A percentile compares a stretch with the other conserved stretches of the same genome.
Evolutionary conservation across 2,797 vertebrate genomes (phyloP).

Genomic region (Arrhamphus sclerolepis): DNA sequence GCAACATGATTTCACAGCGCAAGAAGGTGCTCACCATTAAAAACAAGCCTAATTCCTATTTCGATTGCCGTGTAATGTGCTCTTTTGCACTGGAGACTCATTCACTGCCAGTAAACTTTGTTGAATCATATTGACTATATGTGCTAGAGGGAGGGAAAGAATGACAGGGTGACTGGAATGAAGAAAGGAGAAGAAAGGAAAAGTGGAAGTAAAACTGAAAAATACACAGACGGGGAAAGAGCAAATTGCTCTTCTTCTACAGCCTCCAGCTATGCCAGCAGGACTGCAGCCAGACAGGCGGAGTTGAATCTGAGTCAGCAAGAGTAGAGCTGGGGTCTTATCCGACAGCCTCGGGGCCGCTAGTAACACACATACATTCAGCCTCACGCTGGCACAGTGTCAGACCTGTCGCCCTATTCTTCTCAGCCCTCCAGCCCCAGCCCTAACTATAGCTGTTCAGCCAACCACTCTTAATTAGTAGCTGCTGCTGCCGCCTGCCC

Average conservation of each 20-base stretch:
- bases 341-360: slow-evolving; percentile 55
- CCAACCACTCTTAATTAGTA: slow-evolving; percentile 77
- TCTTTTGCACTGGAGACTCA: slow-evolving; percentile 31
- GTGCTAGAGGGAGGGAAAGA: slow-evolving; percentile 14
- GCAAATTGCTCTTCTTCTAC: slow-evolving; percentile 41
- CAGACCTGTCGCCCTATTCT: slow-evolving; percentile 73
- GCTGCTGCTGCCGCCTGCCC: slow-evolving; percentile 69
- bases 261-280: slow-evolving; percentile 50
- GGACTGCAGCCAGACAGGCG: slow-evolving; percentile 61
- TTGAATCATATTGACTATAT: slow-evolving; percentile 49
- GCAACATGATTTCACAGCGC: slow-evolving; percentile 25
- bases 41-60: slow-evolving; percentile 65
- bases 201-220: slow-evolving; percentile 44
- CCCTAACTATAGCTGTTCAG: slow-evolving; percentile 71
- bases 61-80: slow-evolving; percentile 44
- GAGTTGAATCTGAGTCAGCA: slow-evolving; percentile 74
- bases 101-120: slow-evolving; percentile 47
- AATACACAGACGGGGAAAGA: slow-evolving; percentile 27
- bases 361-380: slow-evolving; percentile 28
- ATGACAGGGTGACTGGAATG: slow-evolving; percentile 23
- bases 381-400: slow-evolving; percentile 52
- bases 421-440: slow-evolving; percentile 65
- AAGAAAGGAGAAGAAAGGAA: slow-evolving; percentile 22
- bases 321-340: slow-evolving; percentile 60
- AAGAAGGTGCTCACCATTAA: slow-evolving; percentile 40